These are phyloP conservation scores for Melanchra persicariae DNA, from an alignment of 2,888 invertebrate species.

Conservation along the genomic window DNA sequence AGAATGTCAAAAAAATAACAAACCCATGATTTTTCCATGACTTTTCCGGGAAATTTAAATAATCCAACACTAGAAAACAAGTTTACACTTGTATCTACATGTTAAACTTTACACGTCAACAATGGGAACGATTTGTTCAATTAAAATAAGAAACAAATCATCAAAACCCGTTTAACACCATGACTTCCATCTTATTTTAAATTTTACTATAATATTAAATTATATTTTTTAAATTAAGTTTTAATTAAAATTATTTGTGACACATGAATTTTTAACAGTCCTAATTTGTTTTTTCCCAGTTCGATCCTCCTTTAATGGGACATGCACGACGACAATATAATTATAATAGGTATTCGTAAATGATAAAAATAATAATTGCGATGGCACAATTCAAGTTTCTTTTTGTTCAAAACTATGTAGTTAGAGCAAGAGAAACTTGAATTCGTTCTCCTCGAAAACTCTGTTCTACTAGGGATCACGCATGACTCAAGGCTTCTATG, in stretches of 20 bases:
- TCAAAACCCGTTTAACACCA: not conserved
- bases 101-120: not conserved
- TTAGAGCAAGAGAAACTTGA: too few species aligned
- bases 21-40: not conserved
- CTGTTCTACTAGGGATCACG: too few species aligned
- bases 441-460: too few species aligned
- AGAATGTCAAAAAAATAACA: not conserved
- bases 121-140: not conserved
- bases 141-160: not conserved
- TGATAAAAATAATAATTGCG: too few species aligned
- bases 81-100: not conserved
- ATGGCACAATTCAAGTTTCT: too few species aligned
- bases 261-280: not conserved
- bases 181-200: too few species aligned
- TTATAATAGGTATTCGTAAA: not conserved
- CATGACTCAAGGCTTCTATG: too few species aligned
- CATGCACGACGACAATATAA: too few species aligned
- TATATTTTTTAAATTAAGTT: too few species aligned
- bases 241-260: not conserved
- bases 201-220: not conserved
- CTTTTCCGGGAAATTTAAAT: not conserved
- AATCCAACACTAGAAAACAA: constrained; percentile 4
- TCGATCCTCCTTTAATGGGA: not conserved
- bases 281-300: not conserved
- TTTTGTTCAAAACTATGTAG: too few species aligned